Evolutionary conservation across 2,113 vertebrate species (phyloP).

Genomic region (Erinaceus europaeus): DNA sequence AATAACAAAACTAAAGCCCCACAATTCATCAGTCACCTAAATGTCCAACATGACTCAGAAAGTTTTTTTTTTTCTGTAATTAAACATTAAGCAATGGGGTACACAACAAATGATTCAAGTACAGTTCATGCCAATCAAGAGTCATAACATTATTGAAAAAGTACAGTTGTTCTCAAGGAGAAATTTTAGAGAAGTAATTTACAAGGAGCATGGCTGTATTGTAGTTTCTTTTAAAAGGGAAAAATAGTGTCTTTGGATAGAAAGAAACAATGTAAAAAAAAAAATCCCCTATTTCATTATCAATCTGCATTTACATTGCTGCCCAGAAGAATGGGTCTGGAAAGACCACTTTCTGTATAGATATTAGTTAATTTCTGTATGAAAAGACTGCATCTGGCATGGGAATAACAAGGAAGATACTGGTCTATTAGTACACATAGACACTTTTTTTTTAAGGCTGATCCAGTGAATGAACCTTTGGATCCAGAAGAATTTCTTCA

Average conservation of each 20-base stretch:
- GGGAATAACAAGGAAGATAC: constrained; percentile 73
- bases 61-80: constrained; percentile 75
- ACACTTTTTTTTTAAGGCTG: constrained; percentile 75
- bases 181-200: constrained; percentile 74
- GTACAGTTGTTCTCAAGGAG: constrained; percentile 83
- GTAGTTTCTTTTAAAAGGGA: constrained; percentile 73
- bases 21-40: constrained; percentile 58
- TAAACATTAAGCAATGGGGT: constrained; percentile 81
- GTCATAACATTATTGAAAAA: constrained; percentile 83
- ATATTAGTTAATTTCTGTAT: constrained; percentile 74
- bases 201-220: constrained; percentile 78
- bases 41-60: constrained; percentile 72
- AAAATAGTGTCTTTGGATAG: constrained; percentile 85
- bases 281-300: constrained; percentile 71
- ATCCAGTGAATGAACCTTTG: constrained; percentile 75
- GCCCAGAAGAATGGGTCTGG: constrained; percentile 71
- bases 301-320: constrained; percentile 78
- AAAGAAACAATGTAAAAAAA: constrained; percentile 82
- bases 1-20: constrained; percentile 78
- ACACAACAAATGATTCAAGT: constrained; percentile 82
- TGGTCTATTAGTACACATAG: constrained; percentile 73
- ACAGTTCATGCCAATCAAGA: constrained; percentile 83
- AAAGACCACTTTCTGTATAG: constrained; percentile 74
- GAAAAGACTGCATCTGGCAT: constrained; percentile 76
- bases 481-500: constrained; percentile 80